phyloP scores from a whole-genome alignment of 1,140 invertebrate species.

The Drosophila lacteicornis region DNA sequence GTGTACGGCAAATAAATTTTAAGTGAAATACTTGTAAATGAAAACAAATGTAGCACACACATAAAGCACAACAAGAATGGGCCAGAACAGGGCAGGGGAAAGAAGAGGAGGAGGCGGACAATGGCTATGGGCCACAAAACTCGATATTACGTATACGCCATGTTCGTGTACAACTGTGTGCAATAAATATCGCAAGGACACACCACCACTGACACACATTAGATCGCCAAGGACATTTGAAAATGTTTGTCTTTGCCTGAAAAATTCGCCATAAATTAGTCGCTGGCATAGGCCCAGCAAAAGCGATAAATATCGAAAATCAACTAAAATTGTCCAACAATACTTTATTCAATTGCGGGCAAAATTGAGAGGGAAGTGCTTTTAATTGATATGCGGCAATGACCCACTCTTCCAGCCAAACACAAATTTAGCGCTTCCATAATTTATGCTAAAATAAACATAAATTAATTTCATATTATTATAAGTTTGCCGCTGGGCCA shows the following conservation, averaged over 20 bases:
- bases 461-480: slow-evolving; percentile 72
- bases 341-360: slow-evolving; percentile 60
- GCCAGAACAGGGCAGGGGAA: no score
- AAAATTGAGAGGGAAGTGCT: slow-evolving; percentile 29
- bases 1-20: slow-evolving; percentile 77
- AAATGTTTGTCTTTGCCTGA: slow-evolving; percentile 55
- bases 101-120: slow-evolving; percentile 26
- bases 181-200: slow-evolving; percentile 71
- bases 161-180: slow-evolving; percentile 45
- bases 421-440: slow-evolving; percentile 51
- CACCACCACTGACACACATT: slow-evolving; percentile 4
- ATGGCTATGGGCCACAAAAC: slow-evolving; percentile 58
- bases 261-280: slow-evolving; percentile 60
- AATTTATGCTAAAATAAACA: slow-evolving; percentile 79
- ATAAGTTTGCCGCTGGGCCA: slow-evolving; percentile 29
- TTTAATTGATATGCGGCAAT: slow-evolving; percentile 70
- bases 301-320: slow-evolving; percentile 63
- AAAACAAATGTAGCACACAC: slow-evolving; percentile 76
- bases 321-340: slow-evolving; percentile 40
- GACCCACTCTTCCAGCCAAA: slow-evolving; percentile 24
- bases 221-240: slow-evolving; percentile 65
- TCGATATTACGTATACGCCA: slow-evolving; percentile 73
- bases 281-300: slow-evolving; percentile 39
- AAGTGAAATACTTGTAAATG: slow-evolving; percentile 83
- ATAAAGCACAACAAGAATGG: slow-evolving; percentile 31